phyloP scores from a whole-genome alignment of 2,113 vertebrate species.

The Odontophorus gujanensis region DNA sequence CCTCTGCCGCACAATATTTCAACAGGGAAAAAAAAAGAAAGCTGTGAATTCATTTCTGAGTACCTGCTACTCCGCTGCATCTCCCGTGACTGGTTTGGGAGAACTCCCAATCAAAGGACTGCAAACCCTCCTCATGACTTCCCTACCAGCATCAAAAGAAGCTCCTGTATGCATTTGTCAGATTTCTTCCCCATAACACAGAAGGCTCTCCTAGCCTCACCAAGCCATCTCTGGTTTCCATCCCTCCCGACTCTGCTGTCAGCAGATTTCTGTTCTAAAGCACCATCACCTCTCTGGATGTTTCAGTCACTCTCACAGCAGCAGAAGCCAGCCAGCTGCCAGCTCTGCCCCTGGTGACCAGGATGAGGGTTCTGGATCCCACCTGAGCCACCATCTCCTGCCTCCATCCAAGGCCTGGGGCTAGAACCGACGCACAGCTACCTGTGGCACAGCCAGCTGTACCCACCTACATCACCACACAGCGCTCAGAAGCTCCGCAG shows the following conservation, averaged over 20 bases:
- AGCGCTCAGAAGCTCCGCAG: neutral
- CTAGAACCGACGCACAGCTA: neutral
- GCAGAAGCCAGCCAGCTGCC: neutral
- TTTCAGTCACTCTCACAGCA: neutral
- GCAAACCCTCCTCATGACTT: neutral
- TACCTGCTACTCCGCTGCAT: neutral
- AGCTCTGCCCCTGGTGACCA: neutral
- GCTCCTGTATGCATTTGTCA: neutral
- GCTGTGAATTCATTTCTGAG: neutral
- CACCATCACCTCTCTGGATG: neutral
- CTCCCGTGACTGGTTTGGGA: neutral
- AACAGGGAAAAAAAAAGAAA: neutral
- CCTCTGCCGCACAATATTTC: neutral
- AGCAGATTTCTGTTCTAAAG: neutral
- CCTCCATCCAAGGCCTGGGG: neutral
- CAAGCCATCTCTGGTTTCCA: neutral
- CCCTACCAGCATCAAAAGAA: neutral
- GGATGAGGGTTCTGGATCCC: neutral
- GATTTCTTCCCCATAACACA: neutral
- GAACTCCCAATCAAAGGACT: neutral
- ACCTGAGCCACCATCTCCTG: neutral
- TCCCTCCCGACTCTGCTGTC: too few relatives aligned
- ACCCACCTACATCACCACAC: neutral
- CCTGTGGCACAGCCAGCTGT: neutral
- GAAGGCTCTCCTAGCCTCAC: neutral